A percentile compares a stretch with the other conserved stretches of the same genome.
These are phyloP conservation scores for Sarcophaga variegata DNA, from an alignment of 2,888 invertebrate genomes.

Conservation along the genomic window DNA sequence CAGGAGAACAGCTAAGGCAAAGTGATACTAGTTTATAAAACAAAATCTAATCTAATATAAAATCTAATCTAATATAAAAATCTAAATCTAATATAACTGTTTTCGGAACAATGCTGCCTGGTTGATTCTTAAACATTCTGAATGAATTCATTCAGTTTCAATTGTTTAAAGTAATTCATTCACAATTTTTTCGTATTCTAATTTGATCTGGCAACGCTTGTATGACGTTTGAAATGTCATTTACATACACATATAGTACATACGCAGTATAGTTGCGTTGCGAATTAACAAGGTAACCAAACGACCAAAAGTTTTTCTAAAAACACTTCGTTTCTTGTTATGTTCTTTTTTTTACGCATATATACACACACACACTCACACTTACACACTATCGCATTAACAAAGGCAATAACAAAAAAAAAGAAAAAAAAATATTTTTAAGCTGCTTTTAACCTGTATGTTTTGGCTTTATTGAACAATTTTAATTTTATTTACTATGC, in stretches of 20 bases:
- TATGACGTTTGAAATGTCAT: too few species aligned
- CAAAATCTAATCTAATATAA: too few species aligned
- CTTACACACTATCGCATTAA: too few species aligned
- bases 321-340: slow-evolving; percentile 33
- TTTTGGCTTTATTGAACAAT: neutral
- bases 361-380: neutral
- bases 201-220: slow-evolving; percentile 11
- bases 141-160: too few species aligned
- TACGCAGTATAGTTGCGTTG: slow-evolving; percentile 26
- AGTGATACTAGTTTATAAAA: too few species aligned
- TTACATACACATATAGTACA: neutral
- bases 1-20: too few species aligned
- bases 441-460: neutral
- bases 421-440: neutral
- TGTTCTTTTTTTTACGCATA: neutral
- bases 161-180: too few species aligned
- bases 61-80: too few species aligned
- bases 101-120: too few species aligned
- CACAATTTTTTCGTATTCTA: too few species aligned
- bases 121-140: too few species aligned
- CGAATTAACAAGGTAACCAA: slow-evolving; percentile 34
- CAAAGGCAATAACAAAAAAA: neutral
- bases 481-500: slow-evolving; percentile 6
- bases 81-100: too few species aligned
- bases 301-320: slow-evolving; percentile 17